Base-by-base conservation (phyloP, 2,888 invertebrate genomes). In the Drosophila stalkeri region DNA sequence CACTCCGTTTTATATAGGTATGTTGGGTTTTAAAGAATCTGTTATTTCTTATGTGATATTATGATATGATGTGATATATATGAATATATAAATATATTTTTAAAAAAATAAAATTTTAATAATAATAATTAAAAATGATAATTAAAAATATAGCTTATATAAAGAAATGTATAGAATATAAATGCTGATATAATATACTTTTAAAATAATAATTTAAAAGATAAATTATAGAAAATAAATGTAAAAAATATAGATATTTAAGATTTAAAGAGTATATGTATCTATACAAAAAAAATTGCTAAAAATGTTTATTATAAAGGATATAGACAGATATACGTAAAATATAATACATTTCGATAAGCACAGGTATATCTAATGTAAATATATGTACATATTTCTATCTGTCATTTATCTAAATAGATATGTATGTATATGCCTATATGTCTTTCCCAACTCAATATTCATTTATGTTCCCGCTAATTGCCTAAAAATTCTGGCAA, bases 401-500 rank as follows among this genome's bases (percentile, higher is more conserved):
- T 37, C 23, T 31, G 51, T 12, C 41, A 16, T 39, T n/a, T 39
- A 39, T 27, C 5, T 8, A 59, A 64, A 43, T 59, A 57, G 18
- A 49, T 54, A 31, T 37, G 16, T 23, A 52, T 9, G 35, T 9
- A n/a, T 46, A 27, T 46, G n/a, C 9, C 12, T 20, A 2, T 7
- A 14, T 46, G 20, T 16, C 55, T 49, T 41, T 33, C 3, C 33
- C 5, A 23, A 16, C 3, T 20, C 8, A 20, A 39, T 16, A 14
- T 47, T n/a, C 31, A 55, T 74, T 57, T 46, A 54, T 74, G 65
- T 76, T 71, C 55, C 31, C 39, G 59, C 65, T 75, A 83, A 89
- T 89, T 84, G 73, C 74, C 72, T 8, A 63, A 63, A 72, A 77
- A 80, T 75, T 68, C 77, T 68, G 84, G 59, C 59, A 57, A 61